phyloP scores from a whole-genome alignment of 2,797 vertebrate genomes.

The Selene dorsalis region DNA sequence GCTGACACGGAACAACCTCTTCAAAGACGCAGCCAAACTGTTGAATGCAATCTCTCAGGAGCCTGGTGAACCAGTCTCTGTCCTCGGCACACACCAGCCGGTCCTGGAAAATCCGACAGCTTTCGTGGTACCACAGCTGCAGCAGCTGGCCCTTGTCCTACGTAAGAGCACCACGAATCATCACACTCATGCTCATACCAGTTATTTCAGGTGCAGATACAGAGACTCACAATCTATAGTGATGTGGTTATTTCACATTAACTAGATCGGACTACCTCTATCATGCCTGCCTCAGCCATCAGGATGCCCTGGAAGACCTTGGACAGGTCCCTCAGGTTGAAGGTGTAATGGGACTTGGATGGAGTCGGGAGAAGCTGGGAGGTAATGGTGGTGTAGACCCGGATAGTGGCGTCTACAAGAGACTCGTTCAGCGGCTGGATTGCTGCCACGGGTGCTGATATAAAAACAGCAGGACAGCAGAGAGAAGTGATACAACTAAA shows the following conservation, averaged over 20 bases:
- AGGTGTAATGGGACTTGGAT: slow-evolving; percentile 94
- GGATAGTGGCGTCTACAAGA: slow-evolving; percentile 88
- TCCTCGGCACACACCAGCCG: slow-evolving; percentile 90
- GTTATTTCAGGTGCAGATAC: background rate
- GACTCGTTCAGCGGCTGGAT: slow-evolving; percentile 82
- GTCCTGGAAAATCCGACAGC: slow-evolving; percentile 91
- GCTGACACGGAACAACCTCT: slow-evolving; percentile 85
- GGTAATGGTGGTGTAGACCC: slow-evolving; percentile 88
- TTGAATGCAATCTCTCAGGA: slow-evolving; percentile 85
- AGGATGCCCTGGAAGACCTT: slow-evolving; percentile 96
- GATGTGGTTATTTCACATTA: slow-evolving; percentile 1
- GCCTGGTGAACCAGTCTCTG: slow-evolving; percentile 87
- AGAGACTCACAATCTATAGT: background rate
- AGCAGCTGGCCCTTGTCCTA: slow-evolving; percentile 84
- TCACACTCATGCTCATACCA: background rate
- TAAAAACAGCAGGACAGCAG: background rate
- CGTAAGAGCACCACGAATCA: background rate
- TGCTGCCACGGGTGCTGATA: slow-evolving; percentile 72
- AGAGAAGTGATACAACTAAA: background rate
- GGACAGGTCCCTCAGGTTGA: slow-evolving; percentile 94
- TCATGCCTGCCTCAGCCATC: slow-evolving; percentile 87
- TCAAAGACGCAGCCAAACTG: slow-evolving; percentile 85
- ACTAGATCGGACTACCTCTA: slow-evolving; percentile 78
- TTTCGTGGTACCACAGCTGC: slow-evolving; percentile 93
- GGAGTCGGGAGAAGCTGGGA: slow-evolving; percentile 95